Conservation (phyloP, 2,113 vertebrate species). For the Isichthys henryi region DNA sequence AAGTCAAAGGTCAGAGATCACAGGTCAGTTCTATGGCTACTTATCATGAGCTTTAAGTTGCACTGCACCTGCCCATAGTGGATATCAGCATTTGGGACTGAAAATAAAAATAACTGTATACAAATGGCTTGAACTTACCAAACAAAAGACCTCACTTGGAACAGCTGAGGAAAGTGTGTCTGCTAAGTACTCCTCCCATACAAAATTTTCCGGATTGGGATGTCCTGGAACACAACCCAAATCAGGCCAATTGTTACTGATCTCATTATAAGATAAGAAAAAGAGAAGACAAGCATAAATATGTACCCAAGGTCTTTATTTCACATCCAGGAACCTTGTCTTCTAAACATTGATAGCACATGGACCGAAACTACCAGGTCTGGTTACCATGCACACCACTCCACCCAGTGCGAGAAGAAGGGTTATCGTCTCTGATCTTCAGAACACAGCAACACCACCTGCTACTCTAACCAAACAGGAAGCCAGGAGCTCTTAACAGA, state of each 20-base stretch:
- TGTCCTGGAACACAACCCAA: constrained; percentile 55
- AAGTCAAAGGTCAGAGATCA: not conserved
- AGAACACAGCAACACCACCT: not conserved
- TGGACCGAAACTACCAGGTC: not conserved
- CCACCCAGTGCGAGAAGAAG: not conserved
- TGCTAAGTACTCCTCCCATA: constrained; percentile 76
- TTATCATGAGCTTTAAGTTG: not conserved
- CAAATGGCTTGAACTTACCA: constrained; percentile 53
- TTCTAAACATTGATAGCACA: not conserved
- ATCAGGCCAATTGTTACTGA: constrained; percentile 6
- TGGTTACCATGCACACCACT: not conserved
- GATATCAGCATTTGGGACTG: not conserved
- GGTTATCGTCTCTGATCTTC: not conserved
- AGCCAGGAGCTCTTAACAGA: not conserved
- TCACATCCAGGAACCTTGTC: not conserved
- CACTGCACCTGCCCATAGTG: not conserved
- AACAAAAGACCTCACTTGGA: constrained; percentile 67
- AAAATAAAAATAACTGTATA: not conserved
- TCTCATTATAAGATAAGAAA: not conserved
- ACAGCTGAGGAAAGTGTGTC: constrained; percentile 65
- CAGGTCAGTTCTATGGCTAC: not conserved
- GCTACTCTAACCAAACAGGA: not conserved
- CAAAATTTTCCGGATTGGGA: constrained; percentile 66
- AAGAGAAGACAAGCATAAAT: not conserved
- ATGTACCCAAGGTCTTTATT: not conserved